Conservation (phyloP, 2,797 vertebrate species). For the Eleutherodactylus coqui region DNA sequence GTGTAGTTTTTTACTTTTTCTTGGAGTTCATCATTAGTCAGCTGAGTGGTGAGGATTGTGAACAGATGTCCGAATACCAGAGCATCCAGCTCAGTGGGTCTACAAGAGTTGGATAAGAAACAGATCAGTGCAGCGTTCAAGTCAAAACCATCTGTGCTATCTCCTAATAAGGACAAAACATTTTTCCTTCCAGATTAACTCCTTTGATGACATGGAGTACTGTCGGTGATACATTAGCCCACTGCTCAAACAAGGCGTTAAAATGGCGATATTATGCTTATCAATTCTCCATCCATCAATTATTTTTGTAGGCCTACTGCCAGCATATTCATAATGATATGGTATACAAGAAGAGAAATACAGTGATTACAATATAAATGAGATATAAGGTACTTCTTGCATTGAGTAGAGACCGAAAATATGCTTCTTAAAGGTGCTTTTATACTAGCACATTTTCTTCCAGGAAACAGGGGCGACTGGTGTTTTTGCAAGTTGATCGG, state of each 20-base stretch:
- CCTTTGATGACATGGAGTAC: conserved; percentile 66
- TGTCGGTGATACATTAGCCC: neutral
- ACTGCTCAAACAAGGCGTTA: conserved; percentile 12
- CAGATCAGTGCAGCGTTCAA: conserved; percentile 72
- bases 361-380: too few relatives aligned
- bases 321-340: neutral
- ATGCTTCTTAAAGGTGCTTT: too few relatives aligned
- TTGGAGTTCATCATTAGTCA: conserved; percentile 88
- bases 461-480: too few relatives aligned
- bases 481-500: too few relatives aligned
- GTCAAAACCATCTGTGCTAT: conserved; percentile 86
- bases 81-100: conserved; percentile 89
- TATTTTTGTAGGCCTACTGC: neutral
- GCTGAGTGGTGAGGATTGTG: conserved; percentile 93
- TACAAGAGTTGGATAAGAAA: conserved; percentile 68
- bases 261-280: neutral
- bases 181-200: conserved; percentile 69
- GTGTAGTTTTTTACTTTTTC: conserved; percentile 91
- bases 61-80: conserved; percentile 96
- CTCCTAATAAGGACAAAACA: conserved; percentile 50
- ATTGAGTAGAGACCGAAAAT: too few relatives aligned
- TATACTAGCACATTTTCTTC: too few relatives aligned
- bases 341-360: neutral
- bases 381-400: too few relatives aligned
- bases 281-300: neutral